Base-by-base conservation (phyloP, 2,113 vertebrate genomes). In the Melanocharis versteri region DNA sequence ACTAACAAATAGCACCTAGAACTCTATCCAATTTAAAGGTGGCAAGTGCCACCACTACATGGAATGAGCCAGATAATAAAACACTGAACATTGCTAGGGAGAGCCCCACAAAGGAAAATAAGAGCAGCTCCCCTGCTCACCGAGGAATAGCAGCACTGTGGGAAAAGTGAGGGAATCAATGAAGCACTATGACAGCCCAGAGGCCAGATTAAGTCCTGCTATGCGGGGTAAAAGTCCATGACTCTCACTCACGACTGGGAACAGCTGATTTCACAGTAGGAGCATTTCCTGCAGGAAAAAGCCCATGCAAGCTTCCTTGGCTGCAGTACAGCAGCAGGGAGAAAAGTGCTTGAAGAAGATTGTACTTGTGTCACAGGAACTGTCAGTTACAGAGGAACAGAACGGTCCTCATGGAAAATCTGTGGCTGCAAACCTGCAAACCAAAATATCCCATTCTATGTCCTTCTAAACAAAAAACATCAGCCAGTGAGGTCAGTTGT, bases 121-220 rank as follows among this genome's bases (percentile, higher is more conserved):
- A 91, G 82, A 71, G 5, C 27, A 90, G 44, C 27, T 79, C n/a
- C 37, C 5, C 5, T n/a, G 35, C 44, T 85, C 81, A 64, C 65
- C 0, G 0, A 62, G 50, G 56, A 87, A 47, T 0, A 3, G 40
- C 56, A 81, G 44, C 40, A n/a, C 73, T 40, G 14, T 1, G 2
- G 51, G 28, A 33, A 60, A 76, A 82, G 50, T 4, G 3, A 6
- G 11, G 10, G 7, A 61, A 57, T 83, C 7, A 5, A 4, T 0
- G 0, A 54, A 80, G 13, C 1, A 0, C 37, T 48, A 4, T 1
- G 1, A 64, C 15, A 76, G 30, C 64, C 19, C 16, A 47, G 51
- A 56, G 26, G 35, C 45, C 65, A 7, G 9, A 89, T 42, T 45
- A 75, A 87, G 33, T 60, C 54, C 42, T 66, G 27, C 47, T 51